Evolutionary conservation across 2,113 vertebrate species (phyloP).

Genomic region (Hypocryptadius cinnamomeus): DNA sequence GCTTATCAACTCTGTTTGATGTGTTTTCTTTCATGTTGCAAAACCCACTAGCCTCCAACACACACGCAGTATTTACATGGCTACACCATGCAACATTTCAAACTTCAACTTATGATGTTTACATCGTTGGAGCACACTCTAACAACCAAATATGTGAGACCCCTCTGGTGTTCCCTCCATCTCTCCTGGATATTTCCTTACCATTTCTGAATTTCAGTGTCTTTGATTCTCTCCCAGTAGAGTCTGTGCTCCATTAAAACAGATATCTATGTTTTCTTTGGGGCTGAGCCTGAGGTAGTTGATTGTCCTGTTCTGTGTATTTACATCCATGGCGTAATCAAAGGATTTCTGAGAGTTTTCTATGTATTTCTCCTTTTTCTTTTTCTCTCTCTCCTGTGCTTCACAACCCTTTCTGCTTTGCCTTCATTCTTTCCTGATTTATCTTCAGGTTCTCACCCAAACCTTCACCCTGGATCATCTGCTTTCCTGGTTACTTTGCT

Average conservation of each 20-base stretch:
- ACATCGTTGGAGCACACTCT: background rate
- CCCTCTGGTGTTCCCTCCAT: background rate
- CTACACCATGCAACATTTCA: background rate
- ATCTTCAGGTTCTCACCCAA: background rate
- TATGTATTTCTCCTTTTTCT: background rate
- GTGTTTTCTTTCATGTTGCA: background rate
- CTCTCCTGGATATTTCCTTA: background rate
- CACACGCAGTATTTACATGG: background rate
- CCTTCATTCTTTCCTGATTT: background rate
- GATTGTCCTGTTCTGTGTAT: background rate
- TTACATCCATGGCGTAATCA: background rate
- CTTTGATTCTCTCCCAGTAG: background rate
- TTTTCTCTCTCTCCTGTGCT: background rate
- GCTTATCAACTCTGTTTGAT: background rate
- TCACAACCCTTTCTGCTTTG: background rate
- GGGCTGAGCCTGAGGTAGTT: background rate
- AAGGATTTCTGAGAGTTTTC: background rate
- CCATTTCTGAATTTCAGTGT: background rate
- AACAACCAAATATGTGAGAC: background rate
- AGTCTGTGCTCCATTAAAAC: background rate
- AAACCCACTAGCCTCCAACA: background rate
- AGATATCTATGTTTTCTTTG: background rate
- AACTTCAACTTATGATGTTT: background rate
- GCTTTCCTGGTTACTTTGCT: background rate
- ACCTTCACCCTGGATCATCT: background rate